Conservation (phyloP, 2,888 invertebrate species). For the Charanyca ferruginea region DNA sequence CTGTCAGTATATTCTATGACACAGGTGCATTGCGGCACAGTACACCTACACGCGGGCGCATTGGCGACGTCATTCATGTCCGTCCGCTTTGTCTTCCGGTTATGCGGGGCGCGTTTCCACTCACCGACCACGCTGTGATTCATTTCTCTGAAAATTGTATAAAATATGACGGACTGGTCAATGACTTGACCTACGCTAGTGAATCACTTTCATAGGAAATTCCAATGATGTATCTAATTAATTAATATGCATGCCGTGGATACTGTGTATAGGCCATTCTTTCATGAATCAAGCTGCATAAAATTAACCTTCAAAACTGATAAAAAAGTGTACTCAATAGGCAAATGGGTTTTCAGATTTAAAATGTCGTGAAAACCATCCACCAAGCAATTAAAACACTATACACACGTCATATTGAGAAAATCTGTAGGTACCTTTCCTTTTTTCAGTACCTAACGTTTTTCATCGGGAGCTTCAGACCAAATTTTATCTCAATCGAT, state of each 20-base stretch:
- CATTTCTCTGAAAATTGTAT: conserved; percentile 51
- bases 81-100: conserved; percentile 58
- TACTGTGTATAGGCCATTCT: neutral
- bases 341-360: too few relatives aligned
- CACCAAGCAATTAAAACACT: too few relatives aligned
- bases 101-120: conserved; percentile 54
- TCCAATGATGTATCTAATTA: conserved; percentile 22
- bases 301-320: too few relatives aligned
- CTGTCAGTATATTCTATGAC: conserved; percentile 63
- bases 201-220: conserved; percentile 47
- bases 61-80: conserved; percentile 64
- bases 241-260: conserved; percentile 30
- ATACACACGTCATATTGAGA: too few relatives aligned
- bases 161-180: conserved; percentile 38
- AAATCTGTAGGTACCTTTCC: too few relatives aligned
- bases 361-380: neutral
- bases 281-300: too few relatives aligned
- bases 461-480: conserved; percentile 1
- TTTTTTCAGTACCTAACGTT: neutral
- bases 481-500: neutral
- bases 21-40: conserved; percentile 71
- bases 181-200: conserved; percentile 24
- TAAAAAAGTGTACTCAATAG: too few relatives aligned
- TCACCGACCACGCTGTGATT: conserved; percentile 44
- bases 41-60: conserved; percentile 45